Evolutionary conservation across 2,888 invertebrate genomes (phyloP).

Genomic region (Scaeva pyrastri): DNA sequence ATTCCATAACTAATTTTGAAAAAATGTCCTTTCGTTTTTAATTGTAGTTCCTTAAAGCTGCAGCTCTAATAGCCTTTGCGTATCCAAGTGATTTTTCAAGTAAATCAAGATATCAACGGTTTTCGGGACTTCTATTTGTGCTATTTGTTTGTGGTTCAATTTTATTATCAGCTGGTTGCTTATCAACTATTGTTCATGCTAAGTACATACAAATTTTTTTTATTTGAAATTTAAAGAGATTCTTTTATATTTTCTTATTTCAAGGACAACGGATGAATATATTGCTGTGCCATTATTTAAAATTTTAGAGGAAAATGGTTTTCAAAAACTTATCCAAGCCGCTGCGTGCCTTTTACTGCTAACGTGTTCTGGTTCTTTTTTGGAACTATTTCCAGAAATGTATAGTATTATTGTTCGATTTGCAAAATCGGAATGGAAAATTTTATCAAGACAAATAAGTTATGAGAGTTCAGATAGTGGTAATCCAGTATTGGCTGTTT

Average conservation of each 20-base stretch:
- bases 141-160: constrained; percentile 80
- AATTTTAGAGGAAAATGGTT: constrained; percentile 85
- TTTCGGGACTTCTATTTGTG: constrained; percentile 79
- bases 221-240: neutral
- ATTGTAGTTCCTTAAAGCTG: constrained; percentile 80
- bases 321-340: constrained; percentile 85
- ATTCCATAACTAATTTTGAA: neutral
- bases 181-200: constrained; percentile 82
- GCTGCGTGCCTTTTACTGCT: constrained; percentile 85
- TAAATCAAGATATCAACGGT: constrained; percentile 79
- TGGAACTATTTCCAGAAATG: constrained; percentile 85
- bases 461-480: constrained; percentile 85
- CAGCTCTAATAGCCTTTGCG: constrained; percentile 81
- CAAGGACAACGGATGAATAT: constrained; percentile 81
- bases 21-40: neutral
- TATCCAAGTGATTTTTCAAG: constrained; percentile 81
- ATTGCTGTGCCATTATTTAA: constrained; percentile 84
- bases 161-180: constrained; percentile 80
- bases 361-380: constrained; percentile 85
- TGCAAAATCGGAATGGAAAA: constrained; percentile 86
- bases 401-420: constrained; percentile 85
- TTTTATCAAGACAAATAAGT: constrained; percentile 85
- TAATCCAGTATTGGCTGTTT: constrained; percentile 85
- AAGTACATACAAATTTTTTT: constrained; percentile 79
- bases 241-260: constrained; percentile 14